phyloP scores from a whole-genome alignment of 2,888 invertebrate species.

The Tanypteryx hageni region DNA sequence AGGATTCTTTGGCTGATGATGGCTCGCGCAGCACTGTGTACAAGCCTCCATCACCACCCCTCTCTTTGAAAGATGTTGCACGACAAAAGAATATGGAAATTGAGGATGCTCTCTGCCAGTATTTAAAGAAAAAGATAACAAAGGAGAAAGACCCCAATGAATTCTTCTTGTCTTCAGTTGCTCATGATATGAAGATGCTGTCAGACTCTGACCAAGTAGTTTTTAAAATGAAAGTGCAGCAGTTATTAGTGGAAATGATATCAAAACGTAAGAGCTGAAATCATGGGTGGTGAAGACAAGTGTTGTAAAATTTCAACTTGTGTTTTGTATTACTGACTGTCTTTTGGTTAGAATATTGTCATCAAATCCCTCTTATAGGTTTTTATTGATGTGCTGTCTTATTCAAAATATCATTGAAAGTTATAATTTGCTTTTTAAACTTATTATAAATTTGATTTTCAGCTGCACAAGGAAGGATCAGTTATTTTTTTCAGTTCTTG shows the following conservation, averaged over 20 bases:
- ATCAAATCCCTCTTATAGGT: too few species aligned
- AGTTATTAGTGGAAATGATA: conserved; percentile 45
- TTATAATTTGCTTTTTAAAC: too few species aligned
- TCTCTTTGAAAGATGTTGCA: neutral
- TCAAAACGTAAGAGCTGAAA: too few species aligned
- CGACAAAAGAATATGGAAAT: conserved; percentile 30
- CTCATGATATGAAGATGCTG: conserved; percentile 59
- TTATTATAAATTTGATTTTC: too few species aligned
- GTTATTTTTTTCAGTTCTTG: too few species aligned
- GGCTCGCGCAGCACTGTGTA: neutral
- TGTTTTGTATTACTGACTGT: too few species aligned
- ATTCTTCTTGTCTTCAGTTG: conserved; percentile 31
- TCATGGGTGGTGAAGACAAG: too few species aligned
- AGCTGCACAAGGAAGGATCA: too few species aligned
- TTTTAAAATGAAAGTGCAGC: conserved; percentile 60
- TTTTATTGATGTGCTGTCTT: too few species aligned
- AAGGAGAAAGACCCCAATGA: conserved; percentile 48
- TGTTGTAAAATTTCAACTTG: too few species aligned
- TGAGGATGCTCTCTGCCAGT: conserved; percentile 40
- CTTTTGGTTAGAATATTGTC: too few species aligned
- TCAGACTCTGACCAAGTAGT: conserved; percentile 44
- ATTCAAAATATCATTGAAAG: too few species aligned
- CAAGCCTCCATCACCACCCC: neutral
- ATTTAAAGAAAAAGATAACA: conserved; percentile 38
- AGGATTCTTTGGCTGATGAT: neutral